Percentiles rank a stretch among this genome's conserved stretches.
Conservation (phyloP, 2,888 invertebrate species). For the Mimachlamys varia region DNA sequence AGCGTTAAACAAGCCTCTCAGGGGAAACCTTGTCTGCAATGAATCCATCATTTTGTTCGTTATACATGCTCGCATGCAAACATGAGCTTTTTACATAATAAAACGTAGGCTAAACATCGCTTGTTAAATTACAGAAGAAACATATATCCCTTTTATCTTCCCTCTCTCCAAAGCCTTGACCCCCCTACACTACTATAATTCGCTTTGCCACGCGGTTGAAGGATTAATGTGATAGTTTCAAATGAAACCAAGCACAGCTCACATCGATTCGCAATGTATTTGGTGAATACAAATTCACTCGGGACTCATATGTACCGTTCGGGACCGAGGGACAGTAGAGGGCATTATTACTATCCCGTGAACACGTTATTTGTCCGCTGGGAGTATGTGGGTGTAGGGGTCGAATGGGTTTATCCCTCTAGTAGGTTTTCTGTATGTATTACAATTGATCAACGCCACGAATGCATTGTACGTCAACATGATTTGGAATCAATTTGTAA, state of each 20-base stretch:
- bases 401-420: not conserved
- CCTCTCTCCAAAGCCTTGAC: not conserved
- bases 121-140: no score
- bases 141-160: not conserved
- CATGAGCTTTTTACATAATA: no score
- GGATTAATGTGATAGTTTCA: not conserved
- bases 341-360: not conserved
- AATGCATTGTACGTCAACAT: constrained; percentile 30
- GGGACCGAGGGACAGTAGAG: not conserved
- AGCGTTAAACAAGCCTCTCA: no score
- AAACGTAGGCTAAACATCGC: no score
- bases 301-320: not conserved
- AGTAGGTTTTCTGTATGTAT: not conserved
- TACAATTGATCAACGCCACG: not conserved
- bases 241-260: not conserved
- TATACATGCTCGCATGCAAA: no score
- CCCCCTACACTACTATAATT: not conserved
- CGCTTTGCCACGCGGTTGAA: not conserved
- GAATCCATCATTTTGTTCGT: no score
- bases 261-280: not conserved
- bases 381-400: not conserved
- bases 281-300: not conserved
- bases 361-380: not conserved
- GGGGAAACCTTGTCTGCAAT: no score
- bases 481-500: constrained; percentile 29